These are phyloP conservation scores for Dasyornis broadbenti DNA, from an alignment of 2,113 vertebrate genomes.

Conservation along the genomic window DNA sequence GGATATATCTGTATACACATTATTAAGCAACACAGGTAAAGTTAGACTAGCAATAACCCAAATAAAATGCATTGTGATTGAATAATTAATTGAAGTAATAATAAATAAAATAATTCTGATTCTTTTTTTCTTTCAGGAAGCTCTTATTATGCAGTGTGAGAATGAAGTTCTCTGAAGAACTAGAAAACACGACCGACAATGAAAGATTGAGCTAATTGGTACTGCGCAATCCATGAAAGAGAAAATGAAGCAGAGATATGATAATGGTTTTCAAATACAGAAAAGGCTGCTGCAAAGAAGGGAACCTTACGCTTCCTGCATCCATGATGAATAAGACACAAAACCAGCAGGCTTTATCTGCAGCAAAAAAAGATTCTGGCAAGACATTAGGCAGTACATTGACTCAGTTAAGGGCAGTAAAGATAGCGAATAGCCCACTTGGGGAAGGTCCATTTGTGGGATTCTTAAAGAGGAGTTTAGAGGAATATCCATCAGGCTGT, in stretches of 20 bases:
- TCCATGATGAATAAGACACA: not conserved
- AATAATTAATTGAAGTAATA: slow-evolving; percentile 50
- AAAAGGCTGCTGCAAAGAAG: not conserved
- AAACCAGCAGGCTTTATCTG: not conserved
- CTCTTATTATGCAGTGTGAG: slow-evolving; percentile 12
- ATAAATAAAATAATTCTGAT: not conserved
- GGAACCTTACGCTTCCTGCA: not conserved
- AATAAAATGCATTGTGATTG: slow-evolving; percentile 16
- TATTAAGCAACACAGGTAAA: slow-evolving; percentile 29
- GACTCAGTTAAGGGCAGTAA: not conserved
- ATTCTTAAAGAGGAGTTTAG: not conserved
- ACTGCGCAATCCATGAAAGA: not conserved
- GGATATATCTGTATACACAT: not conserved
- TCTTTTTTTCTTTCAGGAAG: not conserved
- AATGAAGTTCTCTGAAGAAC: slow-evolving; percentile 45
- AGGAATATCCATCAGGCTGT: not conserved
- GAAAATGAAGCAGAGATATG: slow-evolving; percentile 3
- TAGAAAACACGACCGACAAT: not conserved
- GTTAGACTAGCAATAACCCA: not conserved
- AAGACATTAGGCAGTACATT: not conserved
- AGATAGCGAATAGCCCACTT: not conserved
- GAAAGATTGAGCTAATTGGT: slow-evolving; percentile 39
- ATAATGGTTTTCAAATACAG: not conserved
- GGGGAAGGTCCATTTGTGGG: not conserved
- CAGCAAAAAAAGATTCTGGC: not conserved